phyloP scores from a whole-genome alignment of 2,888 invertebrate species.

The Euplagia quadripunctaria region DNA sequence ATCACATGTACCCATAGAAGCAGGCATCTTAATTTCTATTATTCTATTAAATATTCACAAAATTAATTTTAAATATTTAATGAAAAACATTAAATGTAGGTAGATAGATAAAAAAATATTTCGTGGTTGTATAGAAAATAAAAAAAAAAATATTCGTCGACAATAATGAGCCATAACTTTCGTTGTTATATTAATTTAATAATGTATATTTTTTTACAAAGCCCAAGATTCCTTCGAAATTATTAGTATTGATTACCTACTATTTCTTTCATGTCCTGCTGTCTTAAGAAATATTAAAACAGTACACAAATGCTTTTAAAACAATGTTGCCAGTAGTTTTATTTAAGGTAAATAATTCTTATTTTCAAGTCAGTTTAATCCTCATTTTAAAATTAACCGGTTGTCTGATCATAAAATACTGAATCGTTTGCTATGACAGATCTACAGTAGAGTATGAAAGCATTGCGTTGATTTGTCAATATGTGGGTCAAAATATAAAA shows the following conservation, averaged over 20 bases:
- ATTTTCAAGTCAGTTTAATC: too few relatives aligned
- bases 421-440: too few relatives aligned
- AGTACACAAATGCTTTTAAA: background rate
- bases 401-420: too few relatives aligned
- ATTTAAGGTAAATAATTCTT: background rate
- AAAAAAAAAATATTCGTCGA: too few relatives aligned
- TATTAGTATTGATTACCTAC: background rate
- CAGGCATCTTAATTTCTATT: background rate
- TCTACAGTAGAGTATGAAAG: too few relatives aligned
- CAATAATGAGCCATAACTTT: too few relatives aligned
- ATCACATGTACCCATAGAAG: accelerated
- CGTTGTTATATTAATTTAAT: too few relatives aligned
- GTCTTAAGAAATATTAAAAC: background rate
- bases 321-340: background rate
- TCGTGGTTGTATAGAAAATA: too few relatives aligned
- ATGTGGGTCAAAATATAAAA: too few relatives aligned
- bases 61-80: background rate
- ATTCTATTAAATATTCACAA: too few relatives aligned
- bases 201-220: background rate
- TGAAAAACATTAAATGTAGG: background rate
- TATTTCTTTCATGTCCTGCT: background rate
- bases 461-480: too few relatives aligned
- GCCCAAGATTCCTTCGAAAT: background rate
- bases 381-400: too few relatives aligned
- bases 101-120: background rate